Base-by-base conservation (phyloP, 2,113 vertebrate species). In the Tragulus kanchil region DNA sequence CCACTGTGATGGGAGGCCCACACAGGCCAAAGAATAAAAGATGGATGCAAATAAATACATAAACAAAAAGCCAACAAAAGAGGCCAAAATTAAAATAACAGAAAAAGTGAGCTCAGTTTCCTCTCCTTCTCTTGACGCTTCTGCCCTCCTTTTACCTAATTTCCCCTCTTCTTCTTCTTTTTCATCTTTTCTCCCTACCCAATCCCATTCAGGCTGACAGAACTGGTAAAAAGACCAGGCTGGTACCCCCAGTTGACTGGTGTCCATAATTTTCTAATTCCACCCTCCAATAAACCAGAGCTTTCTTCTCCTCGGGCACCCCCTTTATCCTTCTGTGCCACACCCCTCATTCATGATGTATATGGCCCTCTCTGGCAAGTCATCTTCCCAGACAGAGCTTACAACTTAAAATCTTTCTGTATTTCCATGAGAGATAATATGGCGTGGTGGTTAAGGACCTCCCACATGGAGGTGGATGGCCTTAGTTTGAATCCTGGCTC, bases 401-500 rank as follows among this genome's bases (percentile, higher is more conserved):
- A n/a, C 8, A 77, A 13, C 42, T 86, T 65, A 50, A 54, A 58
- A 26, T 58, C 77, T 64, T 52, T 56, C 83, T 54, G 14, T 23
- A 21, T 11, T 50, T 89, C 75, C 31, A 1, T 5, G 14, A 54
- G 42, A 26, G 10, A 3, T 16, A 31, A 10, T 15, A 14, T 4
- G 52, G 28, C 0, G 0, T 0, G 0, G 21, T 14, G 42, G 36
- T 67, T 17, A 73, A 62, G 67, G 23, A 65, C 15, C 82, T 8
- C 54, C 67, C 6, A 3, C 42, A 23, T 17, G 26, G 56, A 48
- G 17, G 75, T 84, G 50, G 12, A 17, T 31, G n/a, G 19, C 9
- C 73, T 96, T 28, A 8, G 25, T 94, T 86, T 50, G 26, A 94
- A 94, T 56, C 83, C 42, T 78, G 71, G 36, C 14, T 85, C 36